phyloP scores from a whole-genome alignment of 2,797 vertebrate species.

The Taeniopygia guttata region DNA sequence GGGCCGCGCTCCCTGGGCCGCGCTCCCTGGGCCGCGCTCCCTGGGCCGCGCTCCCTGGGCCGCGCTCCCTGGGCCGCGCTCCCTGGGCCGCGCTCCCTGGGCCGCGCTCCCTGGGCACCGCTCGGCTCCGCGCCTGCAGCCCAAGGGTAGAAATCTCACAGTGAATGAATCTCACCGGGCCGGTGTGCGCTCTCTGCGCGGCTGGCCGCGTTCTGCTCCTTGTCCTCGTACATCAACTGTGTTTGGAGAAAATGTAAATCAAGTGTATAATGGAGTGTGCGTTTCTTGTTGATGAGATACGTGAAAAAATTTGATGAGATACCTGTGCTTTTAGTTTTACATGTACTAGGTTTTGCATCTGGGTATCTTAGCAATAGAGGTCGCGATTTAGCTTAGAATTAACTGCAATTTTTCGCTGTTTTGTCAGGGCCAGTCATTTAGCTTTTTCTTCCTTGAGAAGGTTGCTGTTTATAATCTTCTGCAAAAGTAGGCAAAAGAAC shows the following conservation, averaged over 20 bases:
- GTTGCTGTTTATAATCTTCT: accelerated
- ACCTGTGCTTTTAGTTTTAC: neutral
- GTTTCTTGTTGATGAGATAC: neutral
- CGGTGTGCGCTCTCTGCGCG: too few species aligned
- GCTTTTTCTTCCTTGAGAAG: neutral
- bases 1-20: too few species aligned
- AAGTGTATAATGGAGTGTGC: accelerated
- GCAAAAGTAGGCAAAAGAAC: neutral
- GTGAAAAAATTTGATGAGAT: neutral
- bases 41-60: too few species aligned
- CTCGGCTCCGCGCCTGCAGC: neutral
- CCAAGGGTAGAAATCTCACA: accelerated
- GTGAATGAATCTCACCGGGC: accelerated
- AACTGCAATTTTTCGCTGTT: accelerated
- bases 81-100: too few species aligned
- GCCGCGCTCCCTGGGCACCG: neutral
- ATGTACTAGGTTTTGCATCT: neutral
- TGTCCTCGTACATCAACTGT: accelerated
- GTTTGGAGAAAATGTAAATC: too few species aligned
- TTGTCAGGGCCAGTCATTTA: neutral
- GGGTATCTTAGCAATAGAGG: too few species aligned
- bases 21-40: too few species aligned
- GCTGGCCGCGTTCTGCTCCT: accelerated
- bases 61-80: too few species aligned
- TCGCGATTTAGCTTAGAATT: neutral